These are phyloP conservation scores for Cinara cedri DNA, from an alignment of 2,888 invertebrate genomes.

Conservation along the genomic window DNA sequence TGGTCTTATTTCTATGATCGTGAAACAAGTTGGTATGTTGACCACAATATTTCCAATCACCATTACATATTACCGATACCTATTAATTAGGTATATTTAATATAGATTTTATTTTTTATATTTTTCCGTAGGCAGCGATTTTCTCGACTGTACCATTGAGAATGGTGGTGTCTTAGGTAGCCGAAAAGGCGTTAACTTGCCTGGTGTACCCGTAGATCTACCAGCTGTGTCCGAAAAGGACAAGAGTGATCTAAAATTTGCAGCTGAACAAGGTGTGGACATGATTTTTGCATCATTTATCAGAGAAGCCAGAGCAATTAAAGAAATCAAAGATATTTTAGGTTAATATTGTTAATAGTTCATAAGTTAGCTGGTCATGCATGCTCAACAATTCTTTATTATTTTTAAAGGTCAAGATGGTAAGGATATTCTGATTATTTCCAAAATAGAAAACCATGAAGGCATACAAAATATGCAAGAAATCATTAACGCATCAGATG, in stretches of 20 bases:
- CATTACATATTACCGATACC: too few relatives aligned
- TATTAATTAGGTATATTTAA: too few relatives aligned
- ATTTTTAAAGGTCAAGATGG: conserved; percentile 73
- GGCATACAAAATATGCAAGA: conserved; percentile 93
- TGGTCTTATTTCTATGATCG: conserved; percentile 91
- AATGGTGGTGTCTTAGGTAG: conserved; percentile 95
- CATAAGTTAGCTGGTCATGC: too few relatives aligned
- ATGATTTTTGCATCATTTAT: conserved; percentile 99
- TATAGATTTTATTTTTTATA: too few relatives aligned
- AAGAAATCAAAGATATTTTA: conserved; percentile 84
- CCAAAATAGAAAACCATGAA: conserved; percentile 99
- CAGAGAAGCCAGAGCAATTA: conserved; percentile 85
- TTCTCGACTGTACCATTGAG: conserved; percentile 82
- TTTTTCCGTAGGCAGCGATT: conserved; percentile 65
- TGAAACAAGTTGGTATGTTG: conserved; percentile 71
- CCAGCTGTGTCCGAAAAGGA: conserved; percentile 98
- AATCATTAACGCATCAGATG: conserved; percentile 91
- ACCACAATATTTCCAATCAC: too few relatives aligned
- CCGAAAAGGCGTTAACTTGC: conserved; percentile 95
- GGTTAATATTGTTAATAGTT: conserved; percentile 63
- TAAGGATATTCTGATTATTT: conserved; percentile 91
- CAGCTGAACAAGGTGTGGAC: conserved; percentile 89
- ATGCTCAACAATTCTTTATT: background rate
- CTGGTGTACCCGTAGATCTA: conserved; percentile 92
- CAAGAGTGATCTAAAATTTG: conserved; percentile 87